phyloP scores from a whole-genome alignment of 2,797 vertebrate species.

The Poeciliopsis infans region DNA sequence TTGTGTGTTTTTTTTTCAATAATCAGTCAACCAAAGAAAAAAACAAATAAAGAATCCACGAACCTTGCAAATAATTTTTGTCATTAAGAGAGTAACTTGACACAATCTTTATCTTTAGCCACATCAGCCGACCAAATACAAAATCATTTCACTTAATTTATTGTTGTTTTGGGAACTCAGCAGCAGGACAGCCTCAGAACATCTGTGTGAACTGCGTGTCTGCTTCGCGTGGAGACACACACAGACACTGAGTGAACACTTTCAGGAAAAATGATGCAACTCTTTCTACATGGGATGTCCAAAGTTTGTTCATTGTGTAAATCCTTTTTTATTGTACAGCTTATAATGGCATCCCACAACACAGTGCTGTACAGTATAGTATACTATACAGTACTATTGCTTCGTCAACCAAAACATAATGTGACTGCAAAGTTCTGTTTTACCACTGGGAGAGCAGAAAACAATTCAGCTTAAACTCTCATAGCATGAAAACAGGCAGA shows the following conservation, averaged over 20 bases:
- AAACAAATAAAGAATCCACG: no score
- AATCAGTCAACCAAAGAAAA: no score
- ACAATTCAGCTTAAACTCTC: background rate
- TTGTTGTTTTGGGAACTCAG: no score
- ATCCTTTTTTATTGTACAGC: background rate
- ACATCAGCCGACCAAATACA: no score
- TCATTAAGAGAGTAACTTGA: no score
- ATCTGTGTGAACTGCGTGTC: background rate
- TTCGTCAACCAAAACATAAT: background rate
- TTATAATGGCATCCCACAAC: background rate
- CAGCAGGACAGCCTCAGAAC: no score
- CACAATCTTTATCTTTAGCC: no score
- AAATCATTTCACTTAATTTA: no score
- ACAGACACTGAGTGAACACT: background rate
- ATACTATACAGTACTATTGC: background rate
- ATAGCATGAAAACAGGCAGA: constrained; percentile 23
- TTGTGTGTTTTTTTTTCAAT: no score
- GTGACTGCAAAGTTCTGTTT: background rate
- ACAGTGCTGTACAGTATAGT: background rate
- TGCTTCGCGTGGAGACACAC: background rate
- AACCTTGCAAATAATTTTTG: no score
- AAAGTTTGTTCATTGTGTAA: background rate
- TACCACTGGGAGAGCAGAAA: constrained; percentile 17
- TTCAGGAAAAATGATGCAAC: background rate
- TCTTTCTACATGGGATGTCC: background rate